Base-by-base conservation (phyloP, 2,113 vertebrate genomes). In the Isichthys henryi region DNA sequence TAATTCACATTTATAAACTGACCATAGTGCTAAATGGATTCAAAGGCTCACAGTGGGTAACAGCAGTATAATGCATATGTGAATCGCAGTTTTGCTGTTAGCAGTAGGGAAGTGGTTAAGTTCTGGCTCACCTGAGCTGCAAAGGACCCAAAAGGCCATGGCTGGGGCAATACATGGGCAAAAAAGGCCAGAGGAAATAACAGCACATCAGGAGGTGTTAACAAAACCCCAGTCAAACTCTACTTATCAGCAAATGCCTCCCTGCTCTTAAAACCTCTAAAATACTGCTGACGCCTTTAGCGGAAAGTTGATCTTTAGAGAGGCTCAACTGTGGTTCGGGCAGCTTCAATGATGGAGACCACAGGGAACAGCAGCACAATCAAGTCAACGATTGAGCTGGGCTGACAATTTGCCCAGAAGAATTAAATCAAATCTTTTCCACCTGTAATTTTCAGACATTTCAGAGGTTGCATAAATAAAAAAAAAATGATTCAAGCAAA, bases 211-310 rank as follows among this genome's bases (percentile, higher is more conserved):
- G 35, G 74, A 80, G 5, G 17, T 43, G 43, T 80, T 80, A 80
- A 80, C 74, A 80, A 80, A 80, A 80, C 74, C 74, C 74, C 35
- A 43, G 74, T 39, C 74, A 80, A 80, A 80, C 74, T 80, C 35
- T 43, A 80, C 74, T 80, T 80, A 80, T 80, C 74, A 80, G 74
- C 74, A 80, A 80, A 80, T 80, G 74, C 74, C 74, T 80, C 74
- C 31, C 74, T 39, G 31, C 74, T 80, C 74, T 43, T 43, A 80
- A 80, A 80, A 80, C 31, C 74, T 70, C 74, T 43, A 80, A 80
- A 80, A 80, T 80, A 80, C 74, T 80, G 74, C 74, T 80, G 74
- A 80, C 74, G 74, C 43, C 74, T 43, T 80, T 43, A 85, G 43
- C 1, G 4, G 2, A 86, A 86, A 86, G 46, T 27, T 86, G 83